These are phyloP conservation scores for Cepphus grylle DNA, from an alignment of 2,113 vertebrate species.

Conservation along the genomic window DNA sequence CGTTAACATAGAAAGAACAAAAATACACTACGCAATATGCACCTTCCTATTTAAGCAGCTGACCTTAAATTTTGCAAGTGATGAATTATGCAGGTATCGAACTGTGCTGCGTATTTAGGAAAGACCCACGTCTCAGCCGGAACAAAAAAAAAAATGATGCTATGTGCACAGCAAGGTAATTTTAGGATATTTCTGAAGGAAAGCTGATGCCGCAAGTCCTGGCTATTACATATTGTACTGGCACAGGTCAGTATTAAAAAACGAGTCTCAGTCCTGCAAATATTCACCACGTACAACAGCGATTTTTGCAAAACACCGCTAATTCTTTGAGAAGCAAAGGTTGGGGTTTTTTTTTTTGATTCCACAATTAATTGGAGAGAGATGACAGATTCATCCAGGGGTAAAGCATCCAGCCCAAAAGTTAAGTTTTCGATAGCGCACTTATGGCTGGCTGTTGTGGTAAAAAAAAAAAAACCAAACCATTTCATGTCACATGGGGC, in stretches of 20 bases:
- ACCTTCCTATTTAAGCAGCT: not conserved
- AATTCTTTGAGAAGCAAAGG: not conserved
- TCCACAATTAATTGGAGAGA: not conserved
- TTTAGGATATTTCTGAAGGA: not conserved
- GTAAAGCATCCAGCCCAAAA: not conserved
- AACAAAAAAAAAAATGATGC: not conserved
- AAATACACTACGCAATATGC: not conserved
- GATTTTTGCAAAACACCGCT: not conserved
- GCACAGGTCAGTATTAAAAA: not conserved
- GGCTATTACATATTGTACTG: not conserved
- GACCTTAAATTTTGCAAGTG: not conserved
- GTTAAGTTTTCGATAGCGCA: not conserved
- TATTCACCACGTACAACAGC: not conserved
- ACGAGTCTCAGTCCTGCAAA: not conserved
- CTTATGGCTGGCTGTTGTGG: not conserved
- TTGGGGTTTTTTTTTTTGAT: not conserved
- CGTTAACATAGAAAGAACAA: not conserved
- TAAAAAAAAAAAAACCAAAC: not conserved
- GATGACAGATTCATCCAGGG: not conserved
- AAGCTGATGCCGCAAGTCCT: not conserved
- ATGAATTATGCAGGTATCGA: not conserved
- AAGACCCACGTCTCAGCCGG: not conserved
- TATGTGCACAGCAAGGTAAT: not conserved
- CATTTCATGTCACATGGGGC: not conserved
- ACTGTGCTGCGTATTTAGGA: not conserved